These are phyloP conservation scores for Spodoptera picta DNA, from an alignment of 2,888 invertebrate species.

Conservation along the genomic window DNA sequence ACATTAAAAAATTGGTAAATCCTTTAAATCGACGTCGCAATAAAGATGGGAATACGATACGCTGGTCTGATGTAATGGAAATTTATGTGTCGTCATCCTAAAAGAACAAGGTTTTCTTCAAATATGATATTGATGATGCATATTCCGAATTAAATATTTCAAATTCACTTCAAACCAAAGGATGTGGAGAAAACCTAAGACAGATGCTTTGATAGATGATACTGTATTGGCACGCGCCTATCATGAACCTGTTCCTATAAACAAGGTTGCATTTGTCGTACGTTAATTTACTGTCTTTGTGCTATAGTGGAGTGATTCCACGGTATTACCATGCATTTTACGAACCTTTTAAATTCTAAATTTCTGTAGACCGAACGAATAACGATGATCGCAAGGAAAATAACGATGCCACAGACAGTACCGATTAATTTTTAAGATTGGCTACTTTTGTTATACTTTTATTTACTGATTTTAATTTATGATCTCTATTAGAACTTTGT, in stretches of 20 bases:
- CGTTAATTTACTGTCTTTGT: slow-evolving; percentile 24
- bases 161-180: slow-evolving; percentile 29
- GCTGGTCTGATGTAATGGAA: slow-evolving; percentile 8
- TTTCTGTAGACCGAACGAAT: slow-evolving; percentile 4
- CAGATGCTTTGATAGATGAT: slow-evolving; percentile 19
- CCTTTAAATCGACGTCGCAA: slow-evolving; percentile 1
- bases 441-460: slow-evolving; percentile 15
- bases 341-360: not conserved
- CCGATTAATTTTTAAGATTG: slow-evolving; percentile 8
- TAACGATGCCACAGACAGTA: slow-evolving; percentile 12
- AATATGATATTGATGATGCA: slow-evolving; percentile 16
- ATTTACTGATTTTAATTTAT: slow-evolving; percentile 9
- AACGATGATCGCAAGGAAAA: slow-evolving; percentile 1
- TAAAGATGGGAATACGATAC: slow-evolving; percentile 12
- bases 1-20: slow-evolving; percentile 18
- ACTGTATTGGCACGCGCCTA: slow-evolving; percentile 21
- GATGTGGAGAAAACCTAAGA: slow-evolving; percentile 27
- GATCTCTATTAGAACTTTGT: slow-evolving; percentile 19
- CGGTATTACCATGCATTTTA: slow-evolving; percentile 17
- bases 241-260: slow-evolving; percentile 27
- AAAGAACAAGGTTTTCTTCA: no score
- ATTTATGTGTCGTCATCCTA: not conserved
- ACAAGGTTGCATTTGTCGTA: no score
- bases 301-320: slow-evolving; percentile 25
- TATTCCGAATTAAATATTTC: slow-evolving; percentile 18